Percentiles rank a stretch among this genome's conserved stretches.
These are phyloP conservation scores for Pristiophorus japonicus DNA, from an alignment of 2,113 vertebrate species.

Conservation along the genomic window DNA sequence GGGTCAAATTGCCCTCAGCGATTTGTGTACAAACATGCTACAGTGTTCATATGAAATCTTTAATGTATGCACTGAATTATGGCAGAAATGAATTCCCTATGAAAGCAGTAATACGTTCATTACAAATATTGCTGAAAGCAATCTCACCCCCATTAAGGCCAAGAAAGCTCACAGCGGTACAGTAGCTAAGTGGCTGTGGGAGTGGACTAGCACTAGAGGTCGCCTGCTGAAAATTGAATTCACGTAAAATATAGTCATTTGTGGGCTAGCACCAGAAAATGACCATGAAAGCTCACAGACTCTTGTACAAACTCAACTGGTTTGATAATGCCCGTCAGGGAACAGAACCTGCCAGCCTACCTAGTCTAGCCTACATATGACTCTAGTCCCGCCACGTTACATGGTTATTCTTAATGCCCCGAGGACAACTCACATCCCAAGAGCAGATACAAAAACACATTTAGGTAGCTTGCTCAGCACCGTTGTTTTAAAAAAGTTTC, in stretches of 20 bases:
- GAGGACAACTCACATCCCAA: not conserved
- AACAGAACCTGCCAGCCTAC: not conserved
- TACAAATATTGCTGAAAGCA: not conserved
- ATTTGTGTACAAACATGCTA: not conserved
- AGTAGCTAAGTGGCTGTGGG: not conserved
- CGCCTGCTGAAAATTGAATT: not conserved
- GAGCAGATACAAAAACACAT: not conserved
- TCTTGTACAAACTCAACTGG: not conserved
- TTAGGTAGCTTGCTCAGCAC: not conserved
- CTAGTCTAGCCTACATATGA: not conserved
- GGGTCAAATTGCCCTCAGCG: not conserved
- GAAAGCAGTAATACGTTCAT: not conserved
- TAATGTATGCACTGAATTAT: not conserved
- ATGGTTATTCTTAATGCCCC: not conserved
- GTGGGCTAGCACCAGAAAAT: not conserved
- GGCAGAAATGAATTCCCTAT: not conserved
- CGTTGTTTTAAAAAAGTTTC: not conserved
- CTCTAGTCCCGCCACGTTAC: not conserved
- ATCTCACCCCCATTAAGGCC: not conserved
- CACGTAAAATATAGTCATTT: not conserved
- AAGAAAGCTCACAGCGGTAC: too few relatives aligned
- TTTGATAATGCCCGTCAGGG: not conserved
- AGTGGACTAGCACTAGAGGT: not conserved
- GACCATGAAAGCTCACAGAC: not conserved
- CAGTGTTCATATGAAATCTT: not conserved